Evolutionary conservation across 2,888 invertebrate species (phyloP).

Genomic region (Drosophila koepferae): DNA sequence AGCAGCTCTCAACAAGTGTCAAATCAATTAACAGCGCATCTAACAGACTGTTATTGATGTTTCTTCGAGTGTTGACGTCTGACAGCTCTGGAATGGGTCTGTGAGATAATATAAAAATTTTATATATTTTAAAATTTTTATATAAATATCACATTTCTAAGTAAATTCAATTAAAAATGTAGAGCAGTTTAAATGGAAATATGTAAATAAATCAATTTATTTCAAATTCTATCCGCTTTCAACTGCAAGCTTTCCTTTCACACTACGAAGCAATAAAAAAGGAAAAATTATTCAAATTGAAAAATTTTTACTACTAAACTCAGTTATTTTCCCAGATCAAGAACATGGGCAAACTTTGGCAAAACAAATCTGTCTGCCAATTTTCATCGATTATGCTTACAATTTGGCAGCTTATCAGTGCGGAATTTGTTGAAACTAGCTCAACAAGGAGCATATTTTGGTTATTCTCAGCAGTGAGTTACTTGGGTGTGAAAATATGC

Average conservation of each 20-base stretch:
- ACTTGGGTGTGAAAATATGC: slow-evolving; percentile 40
- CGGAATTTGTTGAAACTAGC: slow-evolving; percentile 32
- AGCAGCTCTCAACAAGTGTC: slow-evolving; percentile 8
- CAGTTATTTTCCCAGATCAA: neutral
- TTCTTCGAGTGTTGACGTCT: neutral
- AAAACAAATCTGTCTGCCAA: slow-evolving; percentile 19
- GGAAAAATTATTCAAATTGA: neutral
- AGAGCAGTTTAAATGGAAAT: neutral
- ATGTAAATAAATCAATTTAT: neutral
- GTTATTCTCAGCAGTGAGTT: slow-evolving; percentile 16
- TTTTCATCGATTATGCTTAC: slow-evolving; percentile 38
- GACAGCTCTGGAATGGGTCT: neutral
- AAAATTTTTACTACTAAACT: neutral
- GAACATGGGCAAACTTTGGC: neutral
- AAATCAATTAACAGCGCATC: slow-evolving; percentile 2
- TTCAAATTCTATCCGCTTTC: neutral
- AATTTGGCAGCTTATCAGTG: slow-evolving; percentile 31
- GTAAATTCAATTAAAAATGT: neutral
- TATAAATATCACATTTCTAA: neutral
- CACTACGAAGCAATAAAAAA: neutral
- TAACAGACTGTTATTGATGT: slow-evolving; percentile 1
- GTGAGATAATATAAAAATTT: neutral
- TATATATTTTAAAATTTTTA: neutral
- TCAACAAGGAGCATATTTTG: slow-evolving; percentile 35
- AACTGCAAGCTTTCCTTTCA: no score